Evolutionary conservation across 2,888 invertebrate species (phyloP).

Genomic region (Adineta ricciae): DNA sequence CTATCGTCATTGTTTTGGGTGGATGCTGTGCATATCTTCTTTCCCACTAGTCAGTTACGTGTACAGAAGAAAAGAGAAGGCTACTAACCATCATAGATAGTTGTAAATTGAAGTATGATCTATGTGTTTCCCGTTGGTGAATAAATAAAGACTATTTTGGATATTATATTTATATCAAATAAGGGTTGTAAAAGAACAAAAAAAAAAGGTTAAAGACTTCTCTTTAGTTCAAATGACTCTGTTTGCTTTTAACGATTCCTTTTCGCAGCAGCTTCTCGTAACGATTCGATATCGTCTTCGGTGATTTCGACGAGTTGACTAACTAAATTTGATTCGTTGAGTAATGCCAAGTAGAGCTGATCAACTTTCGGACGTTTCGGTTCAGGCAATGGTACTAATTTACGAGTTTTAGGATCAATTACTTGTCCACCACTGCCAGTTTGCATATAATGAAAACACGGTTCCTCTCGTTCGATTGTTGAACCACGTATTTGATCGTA

Average conservation of each 20-base stretch:
- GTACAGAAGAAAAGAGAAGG: not conserved
- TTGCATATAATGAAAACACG: conserved; percentile 18
- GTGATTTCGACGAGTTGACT: not conserved
- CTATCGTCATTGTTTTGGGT: not conserved
- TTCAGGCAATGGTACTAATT: not conserved
- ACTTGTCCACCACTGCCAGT: not conserved
- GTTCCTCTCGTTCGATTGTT: not conserved
- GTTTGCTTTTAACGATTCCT: not conserved
- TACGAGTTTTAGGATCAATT: not conserved
- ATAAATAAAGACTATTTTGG: not conserved
- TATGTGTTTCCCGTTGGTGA: not conserved
- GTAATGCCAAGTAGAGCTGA: conserved; percentile 8
- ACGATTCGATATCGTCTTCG: not conserved
- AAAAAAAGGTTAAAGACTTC: not conserved
- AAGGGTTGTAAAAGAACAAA: not conserved
- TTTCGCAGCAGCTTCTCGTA: not conserved
- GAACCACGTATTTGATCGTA: not conserved
- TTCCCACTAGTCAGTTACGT: not conserved
- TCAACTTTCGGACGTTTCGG: not conserved
- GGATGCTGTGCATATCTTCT: not conserved
- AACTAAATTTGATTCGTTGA: not conserved
- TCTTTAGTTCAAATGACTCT: too few species aligned
- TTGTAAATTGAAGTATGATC: not conserved
- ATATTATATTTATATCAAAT: not conserved
- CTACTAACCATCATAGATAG: not conserved